Evolutionary conservation across 2,113 vertebrate genomes (phyloP), one percentile per base, ranked within the genome.

Genomic region (Mus pahari): DNA sequence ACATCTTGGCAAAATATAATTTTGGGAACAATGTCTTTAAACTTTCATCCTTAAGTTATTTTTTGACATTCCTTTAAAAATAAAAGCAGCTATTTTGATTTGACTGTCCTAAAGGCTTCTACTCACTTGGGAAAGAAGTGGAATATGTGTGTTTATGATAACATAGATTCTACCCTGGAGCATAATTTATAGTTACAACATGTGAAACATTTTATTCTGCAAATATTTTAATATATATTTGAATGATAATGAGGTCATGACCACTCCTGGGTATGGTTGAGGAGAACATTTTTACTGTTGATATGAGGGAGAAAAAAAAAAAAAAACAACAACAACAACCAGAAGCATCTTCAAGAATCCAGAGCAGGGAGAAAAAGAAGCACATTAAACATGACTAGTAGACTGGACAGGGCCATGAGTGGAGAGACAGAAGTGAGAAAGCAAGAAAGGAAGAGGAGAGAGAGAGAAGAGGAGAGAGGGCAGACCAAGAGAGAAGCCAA

Each of bases 121-220:
- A 70, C 78, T 97, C 39, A 95, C 68, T 96, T 33, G 86, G 84
- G 86, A 89, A 97, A 89, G 81, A 33, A 94, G 33, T 66, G 92
- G 70, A 68, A 74, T 89, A 95, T 97, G 86, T 96, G 68, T 90
- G 55, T 55, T 91, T 93, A 92, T 77, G 33, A 10, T 84, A 86
- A 58, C 90, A 83, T 50, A 92, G 86, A 84, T 45, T 70, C 83
- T 89, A 89, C 39, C 14, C 55, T 48, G 36, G 83, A 86, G 70
- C 11, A 39, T 64, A 45, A 93, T 83, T 93, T 97, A 87, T 16
- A 94, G 79, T 79, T 77, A 36, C 17, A 90, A 83, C 10, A 81
- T 91, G 50, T 83, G n/a, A 95, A 96, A 48, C 1, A 55, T 70
- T 22, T 16, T 36, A 64, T 64, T 73, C 94, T 78, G 9, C 45